Evolutionary conservation across 2,888 invertebrate species (phyloP), one percentile per base, ranked within the genome.

Genomic region (Leptothorax acervorum): DNA sequence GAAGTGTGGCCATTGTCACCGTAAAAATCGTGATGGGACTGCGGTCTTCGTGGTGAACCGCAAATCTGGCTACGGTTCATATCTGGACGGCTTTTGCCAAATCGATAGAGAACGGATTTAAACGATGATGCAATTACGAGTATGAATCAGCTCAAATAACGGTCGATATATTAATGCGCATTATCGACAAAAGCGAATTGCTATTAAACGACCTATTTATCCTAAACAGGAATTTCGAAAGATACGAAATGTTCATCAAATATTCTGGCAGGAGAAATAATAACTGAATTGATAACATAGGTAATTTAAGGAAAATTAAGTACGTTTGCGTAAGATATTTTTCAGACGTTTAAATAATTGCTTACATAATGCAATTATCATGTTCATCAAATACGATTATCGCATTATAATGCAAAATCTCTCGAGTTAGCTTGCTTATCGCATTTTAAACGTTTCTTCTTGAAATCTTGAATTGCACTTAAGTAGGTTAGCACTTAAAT

Each of bases 11-110:
- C 81, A 86, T 85, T 85, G 87, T 76, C 82, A 75, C 65, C 28
- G 83, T 83, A 90, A 90, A 90, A 90, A 90, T 90, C 85, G 60
- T 89, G 90, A 90, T 90, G 86, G 90, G 84, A 90, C 76, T 86
- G 90, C 85, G 90, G 90, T 89, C 55, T 68, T 15, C 63, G 84
- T 55, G 90, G 90, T 85, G 57, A 35, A 90, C 90, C 90, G 90
- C 90, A 90, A 90, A 90, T 90, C 90, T 86, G 82, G 87, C 85
- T 83, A 85, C 65, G 83, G 81, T 88, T 82, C 87, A 87, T 88
- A 60, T 71, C 87, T 79, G 82, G 74, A 63, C 85, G 70, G 90
- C 88, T 86, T 85, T 86, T 86, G 78, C 83, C 85, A 82, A 88
- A 90, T 90, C 90, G 90, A 90, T 87, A 89, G 89, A 88, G 89